phyloP scores from a whole-genome alignment of 2,888 invertebrate species.

The Perdita meconis region DNA sequence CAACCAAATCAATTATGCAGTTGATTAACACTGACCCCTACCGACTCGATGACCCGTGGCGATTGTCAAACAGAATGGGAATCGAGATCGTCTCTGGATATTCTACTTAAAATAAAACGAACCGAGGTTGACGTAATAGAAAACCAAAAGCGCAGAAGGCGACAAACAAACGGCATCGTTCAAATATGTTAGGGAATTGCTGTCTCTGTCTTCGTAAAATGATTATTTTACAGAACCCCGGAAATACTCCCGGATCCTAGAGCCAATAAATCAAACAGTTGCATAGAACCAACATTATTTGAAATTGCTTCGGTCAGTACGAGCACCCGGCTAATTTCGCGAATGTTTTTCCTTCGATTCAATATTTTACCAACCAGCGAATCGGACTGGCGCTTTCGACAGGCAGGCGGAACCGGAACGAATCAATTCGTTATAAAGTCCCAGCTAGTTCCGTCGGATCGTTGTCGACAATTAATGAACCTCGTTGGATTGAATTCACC shows the following conservation, averaged over 20 bases:
- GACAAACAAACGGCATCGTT: no score
- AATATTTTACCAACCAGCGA: background rate
- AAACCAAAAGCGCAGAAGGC: no score
- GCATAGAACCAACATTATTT: background rate
- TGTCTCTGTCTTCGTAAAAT: slow-evolving; percentile 59
- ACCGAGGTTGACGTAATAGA: no score
- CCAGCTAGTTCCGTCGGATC: slow-evolving; percentile 14
- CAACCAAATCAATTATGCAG: no score
- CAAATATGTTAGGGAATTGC: no score
- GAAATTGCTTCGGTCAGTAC: background rate
- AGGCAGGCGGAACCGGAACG: slow-evolving; percentile 19
- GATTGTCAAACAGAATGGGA: no score
- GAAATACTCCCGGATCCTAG: background rate
- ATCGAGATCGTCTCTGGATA: no score
- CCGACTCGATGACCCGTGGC: no score
- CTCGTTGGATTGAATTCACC: slow-evolving; percentile 15
- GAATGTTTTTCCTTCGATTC: background rate
- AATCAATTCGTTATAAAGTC: slow-evolving; percentile 20
- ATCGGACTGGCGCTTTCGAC: background rate
- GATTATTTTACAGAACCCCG: no score
- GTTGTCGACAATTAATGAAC: slow-evolving; percentile 42
- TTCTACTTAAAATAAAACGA: no score
- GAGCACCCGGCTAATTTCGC: background rate
- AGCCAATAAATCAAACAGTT: background rate
- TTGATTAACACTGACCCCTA: no score